Base-by-base conservation (phyloP, 2,113 vertebrate genomes). In the Hippocampus abdominalis region DNA sequence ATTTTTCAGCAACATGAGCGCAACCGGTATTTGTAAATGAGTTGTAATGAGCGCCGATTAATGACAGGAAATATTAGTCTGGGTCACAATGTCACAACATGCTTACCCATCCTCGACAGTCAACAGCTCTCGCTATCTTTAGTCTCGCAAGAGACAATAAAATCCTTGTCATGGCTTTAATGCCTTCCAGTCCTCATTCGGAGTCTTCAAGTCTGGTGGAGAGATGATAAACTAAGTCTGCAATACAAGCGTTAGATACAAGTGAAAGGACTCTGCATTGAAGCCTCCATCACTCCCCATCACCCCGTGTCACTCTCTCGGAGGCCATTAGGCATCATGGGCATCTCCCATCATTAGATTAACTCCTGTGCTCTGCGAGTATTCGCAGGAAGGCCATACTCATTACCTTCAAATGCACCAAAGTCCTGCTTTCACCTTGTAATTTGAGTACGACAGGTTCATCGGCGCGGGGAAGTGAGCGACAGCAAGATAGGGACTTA, bases 261-360 rank as follows among this genome's bases (percentile, higher is more conserved):
- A 46, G 32, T 60, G 70, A 71, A 27, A n/a, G 25, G 27, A 12
- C 61, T 69, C 23, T 70, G 66, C 59, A 72, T 71, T 66, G 53
- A 57, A 72, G 59, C 62, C 66, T 73, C 68, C 74, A 77, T 87
- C 76, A 64, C 15, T 60, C 9, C n/a, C 53, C 48, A 66, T 62
- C 63, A 67, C 51, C 29, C 46, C 59, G 21, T 51, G 65, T 69
- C 64, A 64, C 62, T 64, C 72, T 70, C 62, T 79, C 44, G 64
- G 68, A 67, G 46, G 68, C 79, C 74, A 88, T 87, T 81, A 85
- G 67, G 74, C 79, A 64, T 63, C 66, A 59, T 76, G 60, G 67
- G 51, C 78, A 77, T 74, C 74, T 79, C 56, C 62, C 69, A 70
- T 90, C 84, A 91, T 92, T 91, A 87, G 88, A 91, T 92, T 88